phyloP scores from a whole-genome alignment of 2,888 invertebrate species.

The Acleris cristana region DNA sequence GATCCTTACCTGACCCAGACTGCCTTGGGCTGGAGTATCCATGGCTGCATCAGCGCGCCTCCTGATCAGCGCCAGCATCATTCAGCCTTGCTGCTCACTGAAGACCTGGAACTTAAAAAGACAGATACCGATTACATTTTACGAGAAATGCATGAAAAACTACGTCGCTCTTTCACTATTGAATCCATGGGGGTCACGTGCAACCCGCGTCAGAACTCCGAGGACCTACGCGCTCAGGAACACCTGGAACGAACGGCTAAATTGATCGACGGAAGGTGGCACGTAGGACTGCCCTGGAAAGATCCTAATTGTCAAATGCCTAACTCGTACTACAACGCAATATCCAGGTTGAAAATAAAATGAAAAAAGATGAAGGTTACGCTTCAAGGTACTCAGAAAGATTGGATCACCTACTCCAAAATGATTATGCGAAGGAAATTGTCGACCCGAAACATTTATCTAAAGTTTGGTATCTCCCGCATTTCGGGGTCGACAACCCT shows the following conservation, averaged over 20 bases:
- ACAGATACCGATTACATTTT: neutral
- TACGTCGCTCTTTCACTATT: conserved; percentile 35
- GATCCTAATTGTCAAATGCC: conserved; percentile 30
- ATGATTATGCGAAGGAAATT: conserved; percentile 6
- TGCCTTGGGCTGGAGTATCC: conserved; percentile 32
- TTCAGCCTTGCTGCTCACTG: conserved; percentile 1
- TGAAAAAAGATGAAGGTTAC: neutral
- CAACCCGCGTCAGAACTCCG: conserved; percentile 36
- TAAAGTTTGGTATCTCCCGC: conserved; percentile 3
- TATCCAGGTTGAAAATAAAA: conserved; percentile 6
- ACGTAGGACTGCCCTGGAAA: conserved; percentile 45
- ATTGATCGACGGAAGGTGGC: conserved; percentile 35
- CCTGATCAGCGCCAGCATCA: neutral
- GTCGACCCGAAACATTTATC: neutral
- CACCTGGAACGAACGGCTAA: conserved; percentile 3
- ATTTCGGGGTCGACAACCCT: conserved; percentile 9
- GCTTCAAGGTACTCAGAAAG: conserved; percentile 3
- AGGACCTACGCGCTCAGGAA: conserved; percentile 20
- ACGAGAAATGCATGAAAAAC: conserved; percentile 32
- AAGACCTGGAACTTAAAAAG: neutral
- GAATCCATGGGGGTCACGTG: conserved; percentile 39
- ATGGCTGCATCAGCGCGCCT: neutral
- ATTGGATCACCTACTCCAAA: neutral
- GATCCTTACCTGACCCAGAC: conserved; percentile 42
- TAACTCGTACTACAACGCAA: conserved; percentile 29